Base-by-base conservation (phyloP, 2,888 invertebrate genomes). In the Anoncus sp. region DNA sequence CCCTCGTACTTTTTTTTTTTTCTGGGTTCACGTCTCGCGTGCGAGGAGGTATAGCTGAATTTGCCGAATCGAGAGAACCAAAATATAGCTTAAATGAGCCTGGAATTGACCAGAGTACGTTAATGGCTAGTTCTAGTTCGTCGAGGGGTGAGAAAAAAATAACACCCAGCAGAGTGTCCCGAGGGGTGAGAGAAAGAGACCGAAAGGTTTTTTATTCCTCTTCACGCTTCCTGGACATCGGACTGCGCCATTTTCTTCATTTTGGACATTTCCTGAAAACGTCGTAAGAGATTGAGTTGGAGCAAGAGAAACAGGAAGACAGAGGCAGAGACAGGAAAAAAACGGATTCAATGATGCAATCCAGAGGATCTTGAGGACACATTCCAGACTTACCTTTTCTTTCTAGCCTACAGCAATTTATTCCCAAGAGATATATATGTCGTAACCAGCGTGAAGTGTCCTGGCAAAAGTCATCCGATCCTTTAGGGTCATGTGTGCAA, bases 81-180 rank as follows among this genome's bases (percentile, higher is more conserved):
- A 62, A 66, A 66, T 66, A 71, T 53, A 66, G 84, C 81, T 82
- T 75, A 85, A 86, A 85, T 80, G 83, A 67, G 65, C 18, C 77
- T 67, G 67, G 85, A 83, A 82, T 84, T 79, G 80, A 75, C 85
- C 81, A 18, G 51, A 66, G 60, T 35, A 18, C 71, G 71, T 66
- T 76, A 76, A 76, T 71, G 76, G 71, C 60, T 31, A 45, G 38
- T 59, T 59, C 53, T 57, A 24, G 59, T 70, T 70, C 47, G 38
- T 65, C 27, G 18, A 16, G 20, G 38, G 38, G 43, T 51, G 16
- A 38, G 20, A 14, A 16, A 22, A 67, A 55, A 67, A 55, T 51
- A 67, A 55, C 43, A 70, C 31, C 70, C 40, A 14, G 27, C 49
- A 45, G 59, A 24, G 27, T 38, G 70, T 40, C 31, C 51, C 38